Base-by-base conservation (phyloP, 2,888 invertebrate genomes). In the Eledona agricola region DNA sequence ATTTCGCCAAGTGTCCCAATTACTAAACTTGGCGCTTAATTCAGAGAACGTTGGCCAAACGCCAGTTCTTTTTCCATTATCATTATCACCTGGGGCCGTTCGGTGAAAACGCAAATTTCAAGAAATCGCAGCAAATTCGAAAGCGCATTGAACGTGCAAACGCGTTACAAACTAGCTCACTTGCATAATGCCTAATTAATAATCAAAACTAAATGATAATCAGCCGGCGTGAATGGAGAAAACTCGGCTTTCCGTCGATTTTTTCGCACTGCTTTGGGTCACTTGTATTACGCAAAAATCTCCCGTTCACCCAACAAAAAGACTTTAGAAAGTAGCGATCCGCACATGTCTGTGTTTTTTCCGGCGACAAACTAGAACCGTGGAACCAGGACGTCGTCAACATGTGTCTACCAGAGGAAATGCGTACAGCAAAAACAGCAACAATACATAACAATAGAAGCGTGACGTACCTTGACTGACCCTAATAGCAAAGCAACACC, bases 331-430 rank as follows among this genome's bases (percentile, higher is more conserved):
- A 43, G 43, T 31, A 28, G 26, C 22, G 10, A 15, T 28, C 26
- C 34, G 25, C 37, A 47, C 9, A 37, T 47, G 37, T 28, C 3
- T 11, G 11, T 4, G 17, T 5, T 34, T 46, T 34, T 34, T 34
- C 25, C 13, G 20, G 6, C 11, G 35, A 23, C 25, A 35, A 47
- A 4, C 13, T 35, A 47, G 35, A 47, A 35, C 47, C 37, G 47
- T 47, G 47, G 47, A 47, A 47, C 47, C 47, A 37, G 37, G 37
- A 46, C 35, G 46, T 46, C 11, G 46, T 28, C 17, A 26, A 47
- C 47, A 47, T 37, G 37, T 47, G 47, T 37, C 26, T 7, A 16
- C 12, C 46, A 46, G 28, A 35, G 35, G 29, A 47, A 35, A 25
- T 19, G 17, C 25, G 9, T 23, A 35, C 25, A 25, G 37, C 19